Evolutionary conservation across 2,888 invertebrate species (phyloP).

Genomic region (Eupelmus urozonus): DNA sequence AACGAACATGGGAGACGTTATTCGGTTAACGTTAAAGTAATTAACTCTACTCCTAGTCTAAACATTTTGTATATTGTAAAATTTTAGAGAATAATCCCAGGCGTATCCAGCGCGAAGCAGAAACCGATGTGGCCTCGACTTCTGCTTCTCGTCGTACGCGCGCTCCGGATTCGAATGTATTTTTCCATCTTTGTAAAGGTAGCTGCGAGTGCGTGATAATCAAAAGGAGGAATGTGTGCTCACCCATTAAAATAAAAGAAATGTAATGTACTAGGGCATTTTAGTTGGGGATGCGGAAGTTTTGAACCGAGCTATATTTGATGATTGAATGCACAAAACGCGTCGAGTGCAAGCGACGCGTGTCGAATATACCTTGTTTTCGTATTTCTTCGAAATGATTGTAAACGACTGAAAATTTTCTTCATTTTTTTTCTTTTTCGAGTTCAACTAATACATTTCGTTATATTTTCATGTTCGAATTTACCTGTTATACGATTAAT

Average conservation of each 20-base stretch:
- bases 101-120: constrained; percentile 30
- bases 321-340: constrained; percentile 43
- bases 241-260: neutral
- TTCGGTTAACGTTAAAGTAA: constrained; percentile 26
- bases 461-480: constrained; percentile 14
- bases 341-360: neutral
- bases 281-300: constrained; percentile 15
- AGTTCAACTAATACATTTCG: constrained; percentile 13
- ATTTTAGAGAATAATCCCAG: constrained; percentile 40
- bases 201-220: constrained; percentile 53
- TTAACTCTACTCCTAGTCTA: constrained; percentile 38
- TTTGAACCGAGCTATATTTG: neutral
- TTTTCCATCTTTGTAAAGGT: constrained; percentile 73
- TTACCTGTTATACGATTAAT: constrained; percentile 20
- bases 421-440: neutral
- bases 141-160: constrained; percentile 33
- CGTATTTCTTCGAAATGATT: constrained; percentile 20
- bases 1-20: constrained; percentile 1
- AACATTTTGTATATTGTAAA: constrained; percentile 52
- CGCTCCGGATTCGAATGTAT: constrained; percentile 63
- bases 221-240: constrained; percentile 27
- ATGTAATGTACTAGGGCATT: neutral
- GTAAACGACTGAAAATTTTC: constrained; percentile 23
- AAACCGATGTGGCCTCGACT: constrained; percentile 10
- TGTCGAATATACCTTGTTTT: constrained; percentile 19